Evolutionary conservation across 2,888 invertebrate species (phyloP).

Genomic region (Xestia ashworthii): DNA sequence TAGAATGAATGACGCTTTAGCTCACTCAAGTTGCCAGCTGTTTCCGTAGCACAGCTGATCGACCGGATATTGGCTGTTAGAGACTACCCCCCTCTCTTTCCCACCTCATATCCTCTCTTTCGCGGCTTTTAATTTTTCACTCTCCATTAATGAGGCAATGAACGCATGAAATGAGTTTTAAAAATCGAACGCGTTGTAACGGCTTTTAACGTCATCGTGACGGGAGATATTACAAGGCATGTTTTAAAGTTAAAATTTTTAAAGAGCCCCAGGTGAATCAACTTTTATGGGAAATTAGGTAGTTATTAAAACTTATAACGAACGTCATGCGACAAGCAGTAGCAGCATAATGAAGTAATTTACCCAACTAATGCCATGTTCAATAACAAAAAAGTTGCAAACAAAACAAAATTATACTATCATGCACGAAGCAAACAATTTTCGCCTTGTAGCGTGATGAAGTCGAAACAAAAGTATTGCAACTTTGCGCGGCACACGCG

Average conservation of each 20-base stretch:
- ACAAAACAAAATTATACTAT: constrained; percentile 58
- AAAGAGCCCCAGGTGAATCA: constrained; percentile 29
- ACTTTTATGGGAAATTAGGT: constrained; percentile 24
- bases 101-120: constrained; percentile 70
- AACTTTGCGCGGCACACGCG: constrained; percentile 66
- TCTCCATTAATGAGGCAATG: constrained; percentile 78
- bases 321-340: constrained; percentile 47
- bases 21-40: constrained; percentile 86
- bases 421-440: constrained; percentile 72
- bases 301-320: constrained; percentile 42
- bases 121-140: constrained; percentile 80
- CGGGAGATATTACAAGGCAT: not conserved
- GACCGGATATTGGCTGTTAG: constrained; percentile 89
- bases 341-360: constrained; percentile 63
- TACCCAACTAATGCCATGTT: constrained; percentile 45
- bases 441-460: constrained; percentile 80
- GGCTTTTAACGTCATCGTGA: constrained; percentile 17
- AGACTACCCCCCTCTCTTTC: constrained; percentile 75
- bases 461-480: constrained; percentile 74
- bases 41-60: constrained; percentile 89
- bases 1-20: constrained; percentile 80
- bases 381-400: constrained; percentile 59
- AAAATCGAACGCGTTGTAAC: constrained; percentile 43
- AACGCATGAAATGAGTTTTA: constrained; percentile 68
- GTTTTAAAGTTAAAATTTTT: not conserved